Conservation (phyloP, 2,797 vertebrate genomes). For the Harpagifer antarcticus region DNA sequence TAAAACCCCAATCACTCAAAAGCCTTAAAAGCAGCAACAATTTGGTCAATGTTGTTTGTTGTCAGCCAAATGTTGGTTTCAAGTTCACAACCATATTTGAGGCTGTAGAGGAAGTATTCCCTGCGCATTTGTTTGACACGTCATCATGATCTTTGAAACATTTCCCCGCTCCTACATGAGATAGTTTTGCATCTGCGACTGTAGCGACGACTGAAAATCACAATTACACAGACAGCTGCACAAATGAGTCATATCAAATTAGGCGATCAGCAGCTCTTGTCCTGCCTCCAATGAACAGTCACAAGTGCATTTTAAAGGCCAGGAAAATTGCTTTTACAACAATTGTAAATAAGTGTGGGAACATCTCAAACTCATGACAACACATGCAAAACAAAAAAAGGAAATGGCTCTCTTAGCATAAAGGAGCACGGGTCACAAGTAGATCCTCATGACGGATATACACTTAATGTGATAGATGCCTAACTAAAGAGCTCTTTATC, state of each 20-base stretch:
- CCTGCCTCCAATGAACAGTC: background rate
- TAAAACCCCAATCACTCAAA: background rate
- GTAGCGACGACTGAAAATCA: background rate
- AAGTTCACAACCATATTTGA: background rate
- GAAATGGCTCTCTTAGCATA: background rate
- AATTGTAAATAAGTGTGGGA: background rate
- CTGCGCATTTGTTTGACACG: background rate
- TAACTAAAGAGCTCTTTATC: background rate
- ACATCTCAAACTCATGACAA: background rate
- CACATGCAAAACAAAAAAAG: background rate
- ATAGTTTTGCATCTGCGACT: background rate
- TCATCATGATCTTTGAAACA: background rate
- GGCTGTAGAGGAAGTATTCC: background rate
- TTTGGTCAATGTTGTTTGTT: background rate
- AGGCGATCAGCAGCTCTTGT: background rate
- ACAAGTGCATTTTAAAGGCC: background rate
- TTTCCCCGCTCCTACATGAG: background rate
- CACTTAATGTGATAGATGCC: background rate
- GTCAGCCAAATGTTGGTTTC: background rate
- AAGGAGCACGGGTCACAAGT: background rate
- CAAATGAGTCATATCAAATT: background rate
- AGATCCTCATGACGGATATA: background rate
- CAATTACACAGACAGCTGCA: background rate
- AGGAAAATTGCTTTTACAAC: background rate
- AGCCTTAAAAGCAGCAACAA: background rate